Percentiles rank a stretch among this genome's conserved stretches.
Conservation (phyloP, 2,113 vertebrate species). For the Barbus barbus region DNA sequence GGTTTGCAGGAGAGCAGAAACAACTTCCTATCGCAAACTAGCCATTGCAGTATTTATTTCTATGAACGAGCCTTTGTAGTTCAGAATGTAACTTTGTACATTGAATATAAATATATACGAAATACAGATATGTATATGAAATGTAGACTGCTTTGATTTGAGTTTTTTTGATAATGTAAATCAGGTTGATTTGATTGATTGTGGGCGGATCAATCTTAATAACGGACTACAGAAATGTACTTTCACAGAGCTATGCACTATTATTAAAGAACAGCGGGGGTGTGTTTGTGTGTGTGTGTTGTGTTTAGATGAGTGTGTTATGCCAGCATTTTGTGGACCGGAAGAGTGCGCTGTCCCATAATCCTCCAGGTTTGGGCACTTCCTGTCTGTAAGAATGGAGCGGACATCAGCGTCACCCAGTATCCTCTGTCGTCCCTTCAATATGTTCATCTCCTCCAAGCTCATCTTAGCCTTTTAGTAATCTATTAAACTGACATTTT, state of each 20-base stretch:
- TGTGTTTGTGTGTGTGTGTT: not conserved
- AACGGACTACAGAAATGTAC: constrained; percentile 51
- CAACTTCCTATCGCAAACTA: constrained; percentile 80
- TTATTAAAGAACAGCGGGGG: constrained; percentile 44
- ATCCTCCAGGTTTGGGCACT: not conserved
- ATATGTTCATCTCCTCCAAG: constrained; percentile 14
- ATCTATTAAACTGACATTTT: constrained; percentile 52
- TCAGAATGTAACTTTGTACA: constrained; percentile 99
- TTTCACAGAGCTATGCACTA: constrained; percentile 72
- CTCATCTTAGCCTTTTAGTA: constrained; percentile 38
- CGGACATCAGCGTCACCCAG: not conserved
- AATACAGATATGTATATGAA: constrained; percentile 93
- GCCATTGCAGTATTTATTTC: constrained; percentile 99
- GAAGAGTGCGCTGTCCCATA: not conserved
- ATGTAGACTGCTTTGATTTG: constrained; percentile 70
- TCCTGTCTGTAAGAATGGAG: not conserved
- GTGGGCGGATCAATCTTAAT: constrained; percentile 20
- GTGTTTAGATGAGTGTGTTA: constrained; percentile 1
- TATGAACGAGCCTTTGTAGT: constrained; percentile 91
- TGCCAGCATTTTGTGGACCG: not conserved
- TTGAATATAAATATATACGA: constrained; percentile 77
- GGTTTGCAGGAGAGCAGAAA: constrained; percentile 53
- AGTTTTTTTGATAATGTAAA: constrained; percentile 64
- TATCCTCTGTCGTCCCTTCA: not conserved
- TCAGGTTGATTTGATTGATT: constrained; percentile 10